Percentiles rank a stretch among this genome's conserved stretches.
These are phyloP conservation scores for Tachina grossa DNA, from an alignment of 2,888 invertebrate species.

Conservation along the genomic window DNA sequence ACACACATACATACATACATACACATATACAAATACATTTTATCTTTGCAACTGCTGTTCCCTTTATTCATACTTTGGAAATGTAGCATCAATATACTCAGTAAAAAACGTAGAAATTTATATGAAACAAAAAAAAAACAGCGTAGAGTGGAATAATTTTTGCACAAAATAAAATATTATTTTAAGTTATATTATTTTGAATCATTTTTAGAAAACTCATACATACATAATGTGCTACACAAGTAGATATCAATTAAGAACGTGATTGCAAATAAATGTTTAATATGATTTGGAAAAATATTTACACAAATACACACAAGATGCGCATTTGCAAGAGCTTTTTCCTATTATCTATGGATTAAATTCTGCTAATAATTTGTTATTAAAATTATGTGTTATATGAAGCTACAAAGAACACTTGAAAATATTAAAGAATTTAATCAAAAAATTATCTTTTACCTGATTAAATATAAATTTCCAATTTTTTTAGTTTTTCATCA, in stretches of 20 bases:
- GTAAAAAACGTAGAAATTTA: constrained; percentile 27
- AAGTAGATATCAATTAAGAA: background rate
- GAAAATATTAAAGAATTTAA: too few relatives aligned
- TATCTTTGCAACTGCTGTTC: constrained; percentile 1
- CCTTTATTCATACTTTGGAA: constrained; percentile 10
- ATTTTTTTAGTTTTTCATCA: too few relatives aligned
- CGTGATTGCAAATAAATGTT: background rate
- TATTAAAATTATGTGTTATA: too few relatives aligned
- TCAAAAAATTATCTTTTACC: too few relatives aligned
- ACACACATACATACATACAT: too few relatives aligned
- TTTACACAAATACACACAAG: background rate
- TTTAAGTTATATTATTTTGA: background rate
- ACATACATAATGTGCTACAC: background rate
- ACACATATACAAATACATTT: constrained; percentile 25
- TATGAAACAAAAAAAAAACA: constrained; percentile 12
- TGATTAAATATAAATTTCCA: too few relatives aligned
- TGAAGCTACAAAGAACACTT: too few relatives aligned
- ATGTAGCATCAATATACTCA: background rate
- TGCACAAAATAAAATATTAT: constrained; percentile 32
- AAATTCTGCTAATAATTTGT: too few relatives aligned
- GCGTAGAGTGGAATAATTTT: constrained; percentile 5
- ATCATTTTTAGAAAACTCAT: background rate
- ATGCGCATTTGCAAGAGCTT: background rate
- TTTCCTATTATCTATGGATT: too few relatives aligned
- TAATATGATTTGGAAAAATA: background rate